Conservation (phyloP, 2,797 vertebrate genomes). For the Hydrophis major region DNA sequence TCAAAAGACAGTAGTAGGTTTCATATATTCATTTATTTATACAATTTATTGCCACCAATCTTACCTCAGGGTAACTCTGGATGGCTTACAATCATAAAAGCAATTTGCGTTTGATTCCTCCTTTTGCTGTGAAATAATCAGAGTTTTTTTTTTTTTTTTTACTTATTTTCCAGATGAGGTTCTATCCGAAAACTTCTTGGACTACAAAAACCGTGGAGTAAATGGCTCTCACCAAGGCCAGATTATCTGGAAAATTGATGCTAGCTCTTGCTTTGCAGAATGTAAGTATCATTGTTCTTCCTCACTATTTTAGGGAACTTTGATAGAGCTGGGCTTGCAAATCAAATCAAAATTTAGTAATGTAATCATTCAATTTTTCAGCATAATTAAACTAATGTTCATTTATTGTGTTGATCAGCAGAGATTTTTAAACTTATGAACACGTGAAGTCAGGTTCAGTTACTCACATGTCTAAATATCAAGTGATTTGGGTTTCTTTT, state of each 20-base stretch:
- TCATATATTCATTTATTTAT: background rate
- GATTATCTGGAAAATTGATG: slow-evolving; percentile 96
- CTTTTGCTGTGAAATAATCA: slow-evolving; percentile 35
- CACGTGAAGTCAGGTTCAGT: rapidly evolving
- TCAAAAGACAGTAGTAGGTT: slow-evolving; percentile 13
- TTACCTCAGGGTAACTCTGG: background rate
- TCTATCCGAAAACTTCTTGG: slow-evolving; percentile 94
- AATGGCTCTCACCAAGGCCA: slow-evolving; percentile 94
- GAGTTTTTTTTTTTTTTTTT: rapidly evolving
- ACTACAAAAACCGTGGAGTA: slow-evolving; percentile 96
- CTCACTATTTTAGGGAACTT: background rate
- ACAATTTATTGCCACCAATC: background rate
- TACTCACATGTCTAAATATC: slow-evolving; percentile 13
- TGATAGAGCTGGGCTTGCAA: background rate
- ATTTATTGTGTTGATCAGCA: background rate
- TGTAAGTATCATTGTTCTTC: slow-evolving; percentile 74
- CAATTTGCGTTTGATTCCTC: background rate
- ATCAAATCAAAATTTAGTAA: background rate
- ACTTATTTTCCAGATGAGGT: slow-evolving; percentile 80
- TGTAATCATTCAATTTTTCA: background rate
- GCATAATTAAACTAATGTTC: background rate
- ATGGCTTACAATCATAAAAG: background rate
- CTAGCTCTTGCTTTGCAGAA: slow-evolving; percentile 85
- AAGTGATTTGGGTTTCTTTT: background rate
- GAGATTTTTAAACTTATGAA: background rate